Percentiles rank a stretch among this genome's conserved stretches.
Conservation (phyloP, 37 sponge, comb jelly and placozoan species). For the Chondrilla cf. caribensis region DNA sequence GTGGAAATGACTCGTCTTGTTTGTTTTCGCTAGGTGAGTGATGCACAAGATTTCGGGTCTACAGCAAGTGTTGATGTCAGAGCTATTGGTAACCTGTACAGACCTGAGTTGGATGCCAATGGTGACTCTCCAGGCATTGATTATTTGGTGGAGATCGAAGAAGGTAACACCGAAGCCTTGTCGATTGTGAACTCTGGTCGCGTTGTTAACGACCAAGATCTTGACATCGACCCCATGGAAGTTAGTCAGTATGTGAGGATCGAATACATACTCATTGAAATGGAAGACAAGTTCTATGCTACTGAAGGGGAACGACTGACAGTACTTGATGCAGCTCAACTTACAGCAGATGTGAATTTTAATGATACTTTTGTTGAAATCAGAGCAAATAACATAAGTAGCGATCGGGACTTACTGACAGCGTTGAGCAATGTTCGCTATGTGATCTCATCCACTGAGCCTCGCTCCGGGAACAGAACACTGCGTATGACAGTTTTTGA, state of each 20-base stretch:
- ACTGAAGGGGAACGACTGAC: neutral
- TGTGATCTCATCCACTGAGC: slow-evolving; percentile 47
- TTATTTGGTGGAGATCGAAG: slow-evolving; percentile 33
- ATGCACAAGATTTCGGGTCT: neutral
- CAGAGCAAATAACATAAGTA: neutral
- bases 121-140: slow-evolving; percentile 45
- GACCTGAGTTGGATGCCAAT: slow-evolving; percentile 66
- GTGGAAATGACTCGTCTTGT: too few species aligned
- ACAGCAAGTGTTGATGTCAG: neutral
- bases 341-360: neutral
- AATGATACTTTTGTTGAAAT: neutral
- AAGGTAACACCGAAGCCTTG: slow-evolving; percentile 15
- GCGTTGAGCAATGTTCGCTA: slow-evolving; percentile 48
- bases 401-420: slow-evolving; percentile 35
- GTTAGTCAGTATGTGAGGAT: neutral
- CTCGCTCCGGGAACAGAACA: slow-evolving; percentile 20
- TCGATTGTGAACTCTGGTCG: slow-evolving; percentile 32
- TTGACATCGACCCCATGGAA: neutral
- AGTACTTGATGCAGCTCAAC: neutral
- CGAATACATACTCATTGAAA: neutral
- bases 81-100: slow-evolving; percentile 40
- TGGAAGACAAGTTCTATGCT: neutral
- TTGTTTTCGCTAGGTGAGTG: neutral
- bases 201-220: slow-evolving; percentile 57
- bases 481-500: slow-evolving; percentile 56